Evolutionary conservation across 2,888 invertebrate species (phyloP), one percentile per base, ranked within the genome.

Genomic region (Nycteola revayana): DNA sequence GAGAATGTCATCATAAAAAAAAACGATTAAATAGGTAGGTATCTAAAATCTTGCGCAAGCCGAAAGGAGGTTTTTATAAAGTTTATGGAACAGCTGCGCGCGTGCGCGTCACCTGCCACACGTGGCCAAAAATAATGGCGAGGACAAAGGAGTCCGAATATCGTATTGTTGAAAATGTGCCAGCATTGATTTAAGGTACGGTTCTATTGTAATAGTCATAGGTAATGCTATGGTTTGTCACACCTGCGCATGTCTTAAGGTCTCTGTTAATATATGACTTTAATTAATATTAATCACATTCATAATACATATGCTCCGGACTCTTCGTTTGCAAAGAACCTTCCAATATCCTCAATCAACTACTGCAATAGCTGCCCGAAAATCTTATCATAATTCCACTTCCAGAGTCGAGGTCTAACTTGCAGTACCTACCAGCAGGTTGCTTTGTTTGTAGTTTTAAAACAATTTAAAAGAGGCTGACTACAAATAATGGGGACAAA

Each of bases 31-130:
- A 14, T 14, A 14, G 14, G 14, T 14, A 14, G 14, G 14, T 14
- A 14, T 14, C 14, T 14, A 14, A 73, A 83, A 86, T 86, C 86
- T 88, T 88, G 79, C 80, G 68, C 82, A 88, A 88, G 77, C 79
- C 77, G 75, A 65, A 66, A 63, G 21, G 7, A 21, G 21, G 21
- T 21, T 21, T 21, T 21, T 21, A 2, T 21, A 60, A 46, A 38
- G 71, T 75, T 82, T 81, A 78, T 79, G 54, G 50, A 59, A 75
- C 87, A 87, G 87, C 66, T 87, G 87, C 73, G 84, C 86, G 81
- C 86, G 86, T 86, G 87, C 85, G 41, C 44, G 32, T 63, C 87
- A 87, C 86, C 87, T 87, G 87, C 54, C 85, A 78, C 87, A 87
- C 87, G 85, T 86, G 88, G 75, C 71, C 66, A 71, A 72, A 75